Percentiles rank a stretch among this genome's conserved stretches.
Conservation (phyloP, 2,113 vertebrate genomes). For the Phainopepla nitens region DNA sequence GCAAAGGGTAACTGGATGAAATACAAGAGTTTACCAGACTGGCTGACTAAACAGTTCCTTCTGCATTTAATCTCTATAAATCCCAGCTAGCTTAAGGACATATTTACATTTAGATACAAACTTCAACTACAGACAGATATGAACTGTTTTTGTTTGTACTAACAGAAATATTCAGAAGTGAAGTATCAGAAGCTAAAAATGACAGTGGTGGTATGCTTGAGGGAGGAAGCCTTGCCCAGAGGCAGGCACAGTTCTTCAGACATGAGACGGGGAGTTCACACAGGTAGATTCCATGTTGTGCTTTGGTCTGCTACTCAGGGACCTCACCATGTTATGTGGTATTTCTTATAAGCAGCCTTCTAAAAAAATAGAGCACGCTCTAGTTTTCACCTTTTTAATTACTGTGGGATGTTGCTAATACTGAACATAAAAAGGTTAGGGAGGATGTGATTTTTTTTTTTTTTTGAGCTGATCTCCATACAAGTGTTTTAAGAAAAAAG, state of each 20-base stretch:
- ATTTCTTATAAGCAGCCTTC: neutral
- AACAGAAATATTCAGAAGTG: neutral
- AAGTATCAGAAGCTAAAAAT: neutral
- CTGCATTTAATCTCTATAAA: neutral
- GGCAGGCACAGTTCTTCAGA: neutral
- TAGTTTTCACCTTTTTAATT: neutral
- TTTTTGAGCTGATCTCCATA: neutral
- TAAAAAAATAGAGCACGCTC: neutral
- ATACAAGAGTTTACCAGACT: neutral
- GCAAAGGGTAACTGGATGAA: neutral
- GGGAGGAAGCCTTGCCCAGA: neutral
- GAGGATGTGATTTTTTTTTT: neutral
- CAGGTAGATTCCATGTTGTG: neutral
- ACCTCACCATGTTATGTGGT: neutral
- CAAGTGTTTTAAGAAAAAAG: neutral
- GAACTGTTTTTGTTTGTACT: neutral
- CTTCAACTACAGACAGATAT: neutral
- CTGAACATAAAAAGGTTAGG: neutral
- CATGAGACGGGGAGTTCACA: neutral
- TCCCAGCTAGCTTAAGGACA: neutral
- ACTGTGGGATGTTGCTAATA: neutral
- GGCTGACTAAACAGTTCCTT: slow-evolving; percentile 20
- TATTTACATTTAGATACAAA: slow-evolving; percentile 20
- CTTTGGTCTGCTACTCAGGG: neutral
- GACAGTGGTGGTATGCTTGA: neutral